Conservation (phyloP, 53 echinoderm and acorn worm species). For the Temnopleurus reevesii region DNA sequence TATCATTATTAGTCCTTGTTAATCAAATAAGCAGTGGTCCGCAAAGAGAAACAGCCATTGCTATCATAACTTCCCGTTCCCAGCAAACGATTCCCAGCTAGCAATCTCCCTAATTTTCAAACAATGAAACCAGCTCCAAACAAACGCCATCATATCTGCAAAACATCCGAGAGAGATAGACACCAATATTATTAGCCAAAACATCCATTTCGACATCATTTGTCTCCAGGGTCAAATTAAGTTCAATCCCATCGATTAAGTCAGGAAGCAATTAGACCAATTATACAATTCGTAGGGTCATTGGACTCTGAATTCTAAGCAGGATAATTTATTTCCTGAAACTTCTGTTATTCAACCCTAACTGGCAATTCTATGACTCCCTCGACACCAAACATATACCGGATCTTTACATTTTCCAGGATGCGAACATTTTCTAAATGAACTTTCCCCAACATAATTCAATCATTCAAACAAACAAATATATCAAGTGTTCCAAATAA, state of each 20-base stretch:
- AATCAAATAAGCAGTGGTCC: conserved; percentile 6
- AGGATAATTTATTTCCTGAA: conserved; percentile 16
- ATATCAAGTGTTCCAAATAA: not conserved
- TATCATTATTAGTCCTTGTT: too few species aligned
- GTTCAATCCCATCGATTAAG: conserved; percentile 12
- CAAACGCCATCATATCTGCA: not conserved
- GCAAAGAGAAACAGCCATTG: conserved; percentile 1
- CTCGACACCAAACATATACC: not conserved
- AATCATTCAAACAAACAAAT: not conserved
- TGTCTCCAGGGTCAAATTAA: not conserved
- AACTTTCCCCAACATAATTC: not conserved
- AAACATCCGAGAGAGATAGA: not conserved
- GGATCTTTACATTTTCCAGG: not conserved
- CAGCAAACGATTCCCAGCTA: not conserved
- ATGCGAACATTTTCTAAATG: not conserved
- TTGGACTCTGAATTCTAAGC: not conserved
- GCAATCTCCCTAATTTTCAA: conserved; percentile 3
- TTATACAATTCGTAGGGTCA: conserved; percentile 6
- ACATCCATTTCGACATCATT: not conserved
- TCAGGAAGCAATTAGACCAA: conserved; percentile 25
- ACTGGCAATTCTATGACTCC: not conserved
- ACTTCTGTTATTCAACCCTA: too few species aligned
- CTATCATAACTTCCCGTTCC: not conserved
- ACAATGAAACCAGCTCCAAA: not conserved
- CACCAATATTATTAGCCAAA: not conserved